Evolutionary conservation across 2,888 invertebrate species (phyloP).

Genomic region (Rotaria sp.): DNA sequence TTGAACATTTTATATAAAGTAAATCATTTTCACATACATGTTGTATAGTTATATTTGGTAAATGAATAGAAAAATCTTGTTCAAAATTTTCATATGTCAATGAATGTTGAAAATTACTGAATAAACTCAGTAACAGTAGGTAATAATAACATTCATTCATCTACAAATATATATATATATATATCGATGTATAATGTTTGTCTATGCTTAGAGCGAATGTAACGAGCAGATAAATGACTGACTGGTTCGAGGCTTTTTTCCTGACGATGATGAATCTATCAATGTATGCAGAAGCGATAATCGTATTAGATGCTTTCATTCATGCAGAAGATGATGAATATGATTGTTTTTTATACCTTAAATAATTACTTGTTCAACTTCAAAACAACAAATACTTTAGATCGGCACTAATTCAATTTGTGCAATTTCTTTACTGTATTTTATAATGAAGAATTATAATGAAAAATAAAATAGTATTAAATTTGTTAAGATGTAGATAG

Average conservation of each 20-base stretch:
- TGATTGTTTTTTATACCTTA: constrained; percentile 2
- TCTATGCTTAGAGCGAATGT: background rate
- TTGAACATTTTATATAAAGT: background rate
- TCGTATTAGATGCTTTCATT: background rate
- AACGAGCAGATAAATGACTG: constrained; percentile 2
- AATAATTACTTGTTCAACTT: background rate
- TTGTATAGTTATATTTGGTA: background rate
- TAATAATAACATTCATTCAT: constrained; percentile 11
- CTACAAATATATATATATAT: background rate
- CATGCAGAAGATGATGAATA: constrained; percentile 10
- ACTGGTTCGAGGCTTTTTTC: background rate
- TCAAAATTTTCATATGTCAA: background rate
- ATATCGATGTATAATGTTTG: background rate
- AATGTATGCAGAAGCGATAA: background rate
- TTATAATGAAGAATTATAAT: no score
- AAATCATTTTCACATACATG: constrained; percentile 5
- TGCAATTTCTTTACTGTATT: no score
- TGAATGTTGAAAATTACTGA: background rate
- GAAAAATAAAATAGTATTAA: no score
- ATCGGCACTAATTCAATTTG: background rate
- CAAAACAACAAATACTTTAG: background rate
- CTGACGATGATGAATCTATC: background rate
- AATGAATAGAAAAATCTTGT: background rate
- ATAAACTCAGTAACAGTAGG: background rate
- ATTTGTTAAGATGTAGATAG: no score